Evolutionary conservation across 2,888 invertebrate species (phyloP).

Genomic region (Phyllotreta cruciferae): DNA sequence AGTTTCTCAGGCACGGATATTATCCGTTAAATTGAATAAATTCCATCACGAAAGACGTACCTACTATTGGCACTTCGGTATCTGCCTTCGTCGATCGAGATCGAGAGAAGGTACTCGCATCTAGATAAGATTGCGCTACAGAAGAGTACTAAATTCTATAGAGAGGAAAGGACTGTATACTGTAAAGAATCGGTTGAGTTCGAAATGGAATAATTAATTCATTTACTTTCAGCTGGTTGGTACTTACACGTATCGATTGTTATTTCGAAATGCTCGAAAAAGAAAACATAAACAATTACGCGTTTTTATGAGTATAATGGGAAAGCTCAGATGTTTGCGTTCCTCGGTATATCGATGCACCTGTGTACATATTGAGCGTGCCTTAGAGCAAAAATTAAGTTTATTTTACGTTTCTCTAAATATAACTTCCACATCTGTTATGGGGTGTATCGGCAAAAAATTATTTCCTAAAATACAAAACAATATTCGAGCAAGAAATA

Average conservation of each 20-base stretch:
- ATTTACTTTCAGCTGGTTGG: too few species aligned
- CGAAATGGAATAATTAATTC: too few species aligned
- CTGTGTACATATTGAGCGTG: conserved; percentile 48
- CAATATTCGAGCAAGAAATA: background rate
- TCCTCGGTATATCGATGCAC: conserved; percentile 45
- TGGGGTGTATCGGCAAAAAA: conserved; percentile 1
- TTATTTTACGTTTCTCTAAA: conserved; percentile 33
- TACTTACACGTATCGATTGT: too few species aligned
- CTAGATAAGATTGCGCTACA: too few species aligned
- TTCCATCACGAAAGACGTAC: conserved; percentile 52
- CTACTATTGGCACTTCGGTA: conserved; percentile 30
- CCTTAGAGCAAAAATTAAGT: conserved; percentile 33
- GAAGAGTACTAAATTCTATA: too few species aligned
- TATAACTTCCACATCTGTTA: conserved; percentile 29
- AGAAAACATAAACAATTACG: conserved; percentile 39
- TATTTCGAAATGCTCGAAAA: conserved; percentile 21
- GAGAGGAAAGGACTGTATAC: too few species aligned
- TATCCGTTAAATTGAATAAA: conserved; percentile 56
- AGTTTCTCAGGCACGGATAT: conserved; percentile 53
- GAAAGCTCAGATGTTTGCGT: conserved; percentile 49
- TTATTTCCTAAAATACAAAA: background rate
- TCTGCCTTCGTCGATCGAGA: conserved; percentile 3
- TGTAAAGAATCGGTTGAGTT: too few species aligned
- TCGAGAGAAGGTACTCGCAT: too few species aligned
- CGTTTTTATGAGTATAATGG: conserved; percentile 43